Evolutionary conservation across 1,140 invertebrate genomes (phyloP).

Genomic region (Plectrocnemia conspersa): DNA sequence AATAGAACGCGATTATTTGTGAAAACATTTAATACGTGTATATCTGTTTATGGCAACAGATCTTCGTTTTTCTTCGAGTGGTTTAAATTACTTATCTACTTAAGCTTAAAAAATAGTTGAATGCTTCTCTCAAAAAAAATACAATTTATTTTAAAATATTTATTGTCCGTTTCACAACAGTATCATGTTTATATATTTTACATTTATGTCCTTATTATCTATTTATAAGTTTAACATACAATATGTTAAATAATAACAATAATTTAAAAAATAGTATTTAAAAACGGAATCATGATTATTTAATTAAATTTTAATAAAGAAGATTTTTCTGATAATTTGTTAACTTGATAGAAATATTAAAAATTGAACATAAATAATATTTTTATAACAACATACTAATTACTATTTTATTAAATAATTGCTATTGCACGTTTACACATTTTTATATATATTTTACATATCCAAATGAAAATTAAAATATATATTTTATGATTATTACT

Average conservation of each 20-base stretch:
- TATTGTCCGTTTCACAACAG: conserved; percentile 34
- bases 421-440: neutral
- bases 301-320: neutral
- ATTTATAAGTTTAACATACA: neutral
- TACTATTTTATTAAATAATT: neutral
- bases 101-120: neutral
- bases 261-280: neutral
- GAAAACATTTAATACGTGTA: too few relatives aligned
- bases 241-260: neutral
- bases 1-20: too few relatives aligned
- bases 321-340: neutral
- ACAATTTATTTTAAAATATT: conserved; percentile 5
- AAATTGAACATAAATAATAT: neutral
- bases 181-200: conserved; percentile 12
- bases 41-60: too few relatives aligned
- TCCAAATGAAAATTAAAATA: neutral
- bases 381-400: neutral
- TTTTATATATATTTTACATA: neutral
- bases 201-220: neutral
- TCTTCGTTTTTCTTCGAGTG: too few relatives aligned
- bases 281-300: neutral
- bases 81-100: neutral
- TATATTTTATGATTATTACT: neutral
- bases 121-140: neutral
- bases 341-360: neutral